Evolutionary conservation across 2,888 invertebrate species (phyloP).

Genomic region (Tortricodes alternella): DNA sequence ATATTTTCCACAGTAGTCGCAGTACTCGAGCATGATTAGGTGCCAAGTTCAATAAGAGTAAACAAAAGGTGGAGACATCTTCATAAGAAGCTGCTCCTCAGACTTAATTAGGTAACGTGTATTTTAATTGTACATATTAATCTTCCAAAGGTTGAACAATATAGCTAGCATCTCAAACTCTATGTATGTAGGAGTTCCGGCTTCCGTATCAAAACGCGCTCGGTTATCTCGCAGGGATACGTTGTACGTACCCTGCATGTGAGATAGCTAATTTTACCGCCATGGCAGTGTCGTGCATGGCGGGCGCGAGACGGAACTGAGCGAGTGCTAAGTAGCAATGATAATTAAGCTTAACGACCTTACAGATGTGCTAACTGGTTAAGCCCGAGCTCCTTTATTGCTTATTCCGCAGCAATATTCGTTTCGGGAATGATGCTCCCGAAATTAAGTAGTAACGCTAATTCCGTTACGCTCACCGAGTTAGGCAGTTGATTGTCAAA

Average conservation of each 20-base stretch:
- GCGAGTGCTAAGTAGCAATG: conserved; percentile 63
- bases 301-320: conserved; percentile 42
- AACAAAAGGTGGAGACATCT: too few species aligned
- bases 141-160: too few species aligned
- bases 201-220: conserved; percentile 14
- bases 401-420: conserved; percentile 72
- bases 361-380: conserved; percentile 74
- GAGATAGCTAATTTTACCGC: conserved; percentile 31
- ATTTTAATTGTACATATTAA: too few species aligned
- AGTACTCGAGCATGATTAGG: too few species aligned
- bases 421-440: conserved; percentile 57
- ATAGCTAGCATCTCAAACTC: not conserved
- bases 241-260: not conserved
- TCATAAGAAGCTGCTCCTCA: too few species aligned
- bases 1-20: too few species aligned
- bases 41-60: too few species aligned
- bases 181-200: conserved; percentile 5
- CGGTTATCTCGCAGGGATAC: conserved; percentile 8
- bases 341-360: conserved; percentile 73
- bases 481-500: conserved; percentile 48
- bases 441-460: conserved; percentile 69
- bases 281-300: conserved; percentile 41
- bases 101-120: too few species aligned
- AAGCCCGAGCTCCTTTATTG: conserved; percentile 62
- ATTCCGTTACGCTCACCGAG: conserved; percentile 47